These are phyloP conservation scores for Ctenodactylus gundi DNA, from an alignment of 2,113 vertebrate genomes.

Conservation along the genomic window DNA sequence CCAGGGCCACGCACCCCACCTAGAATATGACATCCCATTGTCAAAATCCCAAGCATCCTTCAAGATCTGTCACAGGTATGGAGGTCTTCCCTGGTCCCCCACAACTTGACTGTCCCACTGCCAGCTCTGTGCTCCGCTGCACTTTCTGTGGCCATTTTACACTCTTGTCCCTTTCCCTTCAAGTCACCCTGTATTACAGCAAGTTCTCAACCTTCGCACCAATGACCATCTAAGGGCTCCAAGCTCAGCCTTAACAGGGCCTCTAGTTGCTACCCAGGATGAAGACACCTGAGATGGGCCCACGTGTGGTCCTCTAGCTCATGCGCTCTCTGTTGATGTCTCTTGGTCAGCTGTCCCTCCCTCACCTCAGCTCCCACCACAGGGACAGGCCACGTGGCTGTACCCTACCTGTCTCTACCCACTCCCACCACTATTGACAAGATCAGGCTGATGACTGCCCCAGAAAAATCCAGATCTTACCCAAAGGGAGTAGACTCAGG, in stretches of 20 bases:
- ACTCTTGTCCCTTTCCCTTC: not conserved
- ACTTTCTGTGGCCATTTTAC: no score
- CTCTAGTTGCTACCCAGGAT: no score
- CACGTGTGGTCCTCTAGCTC: rapidly evolving
- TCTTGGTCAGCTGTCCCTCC: not conserved
- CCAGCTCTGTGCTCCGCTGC: no score
- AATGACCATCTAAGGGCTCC: no score
- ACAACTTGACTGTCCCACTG: not conserved
- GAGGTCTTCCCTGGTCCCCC: not conserved
- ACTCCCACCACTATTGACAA: not conserved
- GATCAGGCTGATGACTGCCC: not conserved
- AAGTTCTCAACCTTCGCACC: not conserved
- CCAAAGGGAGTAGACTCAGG: not conserved
- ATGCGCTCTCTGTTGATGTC: no score
- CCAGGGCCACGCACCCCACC: not conserved
- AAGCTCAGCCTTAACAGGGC: not conserved
- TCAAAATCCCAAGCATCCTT: not conserved
- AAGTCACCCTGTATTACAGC: no score
- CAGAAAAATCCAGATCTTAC: not conserved
- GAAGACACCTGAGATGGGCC: not conserved
- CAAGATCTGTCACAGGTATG: no score
- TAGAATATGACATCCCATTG: not conserved
- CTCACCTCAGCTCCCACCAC: not conserved
- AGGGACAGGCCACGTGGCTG: not conserved
- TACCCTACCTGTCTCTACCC: not conserved